Evolutionary conservation across 2,888 invertebrate genomes (phyloP).

Genomic region (Lycocerus yunnanus): DNA sequence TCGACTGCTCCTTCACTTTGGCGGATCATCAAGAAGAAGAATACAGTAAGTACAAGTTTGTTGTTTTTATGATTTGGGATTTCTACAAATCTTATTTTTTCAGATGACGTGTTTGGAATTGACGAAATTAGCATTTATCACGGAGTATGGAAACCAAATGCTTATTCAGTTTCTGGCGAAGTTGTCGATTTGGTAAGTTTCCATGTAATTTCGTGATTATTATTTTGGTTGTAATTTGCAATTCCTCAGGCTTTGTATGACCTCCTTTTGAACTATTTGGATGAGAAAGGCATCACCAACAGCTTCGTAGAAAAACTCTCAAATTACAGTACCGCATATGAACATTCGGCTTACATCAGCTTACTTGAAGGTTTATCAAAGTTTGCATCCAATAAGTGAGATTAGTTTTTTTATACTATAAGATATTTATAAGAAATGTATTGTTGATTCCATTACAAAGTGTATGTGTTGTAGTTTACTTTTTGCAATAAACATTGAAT

Average conservation of each 20-base stretch:
- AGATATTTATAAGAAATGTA: constrained; percentile 3
- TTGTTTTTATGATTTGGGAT: background rate
- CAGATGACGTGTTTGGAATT: constrained; percentile 89
- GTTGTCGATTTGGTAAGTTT: constrained; percentile 89
- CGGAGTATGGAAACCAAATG: constrained; percentile 85
- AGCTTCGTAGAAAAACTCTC: constrained; percentile 90
- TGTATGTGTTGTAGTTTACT: background rate
- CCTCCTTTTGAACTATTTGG: constrained; percentile 90
- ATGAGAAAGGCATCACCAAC: constrained; percentile 94
- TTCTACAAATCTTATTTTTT: constrained; percentile 30
- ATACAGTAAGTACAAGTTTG: constrained; percentile 62
- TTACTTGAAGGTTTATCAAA: constrained; percentile 85
- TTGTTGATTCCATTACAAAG: constrained; percentile 3
- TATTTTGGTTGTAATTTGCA: constrained; percentile 51
- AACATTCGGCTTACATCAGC: constrained; percentile 89
- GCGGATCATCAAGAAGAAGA: constrained; percentile 68
- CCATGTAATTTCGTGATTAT: constrained; percentile 5
- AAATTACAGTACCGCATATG: constrained; percentile 88
- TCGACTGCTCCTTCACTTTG: constrained; percentile 82
- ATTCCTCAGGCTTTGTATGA: constrained; percentile 85
- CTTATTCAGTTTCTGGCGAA: constrained; percentile 90
- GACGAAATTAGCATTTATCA: constrained; percentile 90
- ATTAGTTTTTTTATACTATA: background rate
- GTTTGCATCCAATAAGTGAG: constrained; percentile 72
- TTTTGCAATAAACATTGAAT: background rate